A percentile compares a stretch with the other conserved stretches of the same genome.
Conservation (phyloP, 2,113 vertebrate genomes). For the Pipa parva region DNA sequence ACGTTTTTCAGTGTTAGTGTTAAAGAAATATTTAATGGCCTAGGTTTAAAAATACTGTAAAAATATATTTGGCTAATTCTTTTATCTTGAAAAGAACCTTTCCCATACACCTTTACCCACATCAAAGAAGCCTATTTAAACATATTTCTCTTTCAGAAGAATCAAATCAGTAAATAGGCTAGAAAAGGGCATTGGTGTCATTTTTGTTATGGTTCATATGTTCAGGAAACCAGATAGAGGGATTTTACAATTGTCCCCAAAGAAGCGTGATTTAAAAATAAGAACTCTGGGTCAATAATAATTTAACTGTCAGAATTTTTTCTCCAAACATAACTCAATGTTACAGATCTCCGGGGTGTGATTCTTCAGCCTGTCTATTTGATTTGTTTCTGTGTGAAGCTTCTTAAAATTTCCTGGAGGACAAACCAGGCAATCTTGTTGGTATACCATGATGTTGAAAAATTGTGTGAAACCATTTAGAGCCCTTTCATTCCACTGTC, state of each 20-base stretch:
- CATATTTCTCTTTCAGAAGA: no score
- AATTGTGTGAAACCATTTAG: slow-evolving; percentile 51
- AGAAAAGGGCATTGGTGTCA: slow-evolving; percentile 28
- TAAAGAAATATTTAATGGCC: no score
- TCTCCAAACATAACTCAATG: slow-evolving; percentile 55
- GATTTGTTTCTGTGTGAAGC: slow-evolving; percentile 52
- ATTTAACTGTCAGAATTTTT: slow-evolving; percentile 57
- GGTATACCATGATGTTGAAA: slow-evolving; percentile 44
- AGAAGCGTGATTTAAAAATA: slow-evolving; percentile 44
- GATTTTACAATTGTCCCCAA: slow-evolving; percentile 46
- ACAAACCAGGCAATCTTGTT: slow-evolving; percentile 44
- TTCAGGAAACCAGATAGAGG: slow-evolving; percentile 48
- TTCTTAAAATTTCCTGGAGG: slow-evolving; percentile 49
- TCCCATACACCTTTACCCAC: not conserved
- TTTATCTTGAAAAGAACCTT: not conserved
- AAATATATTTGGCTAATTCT: no score
- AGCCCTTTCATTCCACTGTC: slow-evolving; percentile 49
- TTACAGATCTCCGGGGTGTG: slow-evolving; percentile 54
- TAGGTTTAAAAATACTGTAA: no score
- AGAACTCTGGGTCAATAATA: slow-evolving; percentile 52
- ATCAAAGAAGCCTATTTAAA: no score
- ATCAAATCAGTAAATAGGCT: slow-evolving; percentile 43
- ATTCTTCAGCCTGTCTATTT: slow-evolving; percentile 54
- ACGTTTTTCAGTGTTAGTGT: no score
- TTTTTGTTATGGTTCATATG: slow-evolving; percentile 49